These are phyloP conservation scores for Ageneiosus marmoratus DNA, from an alignment of 2,113 vertebrate genomes.

Conservation along the genomic window DNA sequence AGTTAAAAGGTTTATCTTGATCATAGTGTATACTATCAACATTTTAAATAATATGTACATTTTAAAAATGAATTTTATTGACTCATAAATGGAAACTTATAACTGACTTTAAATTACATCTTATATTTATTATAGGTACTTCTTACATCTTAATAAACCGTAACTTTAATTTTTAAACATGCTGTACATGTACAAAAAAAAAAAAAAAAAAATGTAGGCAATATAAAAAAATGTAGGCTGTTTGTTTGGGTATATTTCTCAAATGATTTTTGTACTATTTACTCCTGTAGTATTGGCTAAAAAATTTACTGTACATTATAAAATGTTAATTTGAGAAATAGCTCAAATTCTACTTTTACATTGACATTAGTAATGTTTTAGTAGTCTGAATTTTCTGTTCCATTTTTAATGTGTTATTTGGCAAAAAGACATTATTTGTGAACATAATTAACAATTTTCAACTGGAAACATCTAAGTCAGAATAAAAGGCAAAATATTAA, in stretches of 20 bases:
- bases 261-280: not conserved
- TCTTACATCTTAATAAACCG: not conserved
- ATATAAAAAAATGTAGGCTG: not conserved
- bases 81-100: too few relatives aligned
- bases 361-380: too few relatives aligned
- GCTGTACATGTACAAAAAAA: not conserved
- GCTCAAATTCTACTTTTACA: too few relatives aligned
- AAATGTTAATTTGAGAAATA: not conserved
- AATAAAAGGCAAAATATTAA: not conserved
- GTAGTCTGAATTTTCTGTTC: not conserved
- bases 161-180: too few relatives aligned
- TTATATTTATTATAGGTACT: too few relatives aligned
- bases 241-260: not conserved
- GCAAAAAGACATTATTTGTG: not conserved
- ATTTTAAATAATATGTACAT: too few relatives aligned
- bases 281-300: too few relatives aligned
- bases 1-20: too few relatives aligned
- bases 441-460: not conserved
- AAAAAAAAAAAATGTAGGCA: not conserved
- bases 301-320: not conserved
- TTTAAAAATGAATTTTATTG: too few relatives aligned
- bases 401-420: too few relatives aligned
- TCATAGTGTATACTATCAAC: too few relatives aligned
- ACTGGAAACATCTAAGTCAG: not conserved
- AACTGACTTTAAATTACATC: too few relatives aligned